Conservation (phyloP, 1,140 invertebrate species). For the Drosophila watanabei region DNA sequence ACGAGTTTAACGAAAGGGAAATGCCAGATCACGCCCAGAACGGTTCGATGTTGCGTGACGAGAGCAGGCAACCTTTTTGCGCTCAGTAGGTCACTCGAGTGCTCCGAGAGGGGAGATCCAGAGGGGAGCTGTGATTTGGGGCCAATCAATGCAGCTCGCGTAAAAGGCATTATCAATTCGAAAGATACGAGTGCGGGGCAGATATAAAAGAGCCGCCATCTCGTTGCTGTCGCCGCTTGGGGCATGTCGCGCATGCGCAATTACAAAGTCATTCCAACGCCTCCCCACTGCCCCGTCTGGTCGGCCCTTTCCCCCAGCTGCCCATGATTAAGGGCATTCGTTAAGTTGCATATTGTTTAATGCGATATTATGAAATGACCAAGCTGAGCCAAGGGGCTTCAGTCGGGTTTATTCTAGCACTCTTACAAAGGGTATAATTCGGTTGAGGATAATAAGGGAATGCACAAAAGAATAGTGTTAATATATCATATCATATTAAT, state of each 20-base stretch:
- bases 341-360: conserved; percentile 68
- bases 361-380: conserved; percentile 71
- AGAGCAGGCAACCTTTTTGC: conserved; percentile 40
- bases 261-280: conserved; percentile 60
- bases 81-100: conserved; percentile 51
- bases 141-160: conserved; percentile 66
- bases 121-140: conserved; percentile 12
- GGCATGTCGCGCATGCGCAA: conserved; percentile 80
- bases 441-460: neutral
- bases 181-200: conserved; percentile 31
- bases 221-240: conserved; percentile 43
- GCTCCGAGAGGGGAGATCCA: conserved; percentile 17
- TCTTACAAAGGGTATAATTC: neutral
- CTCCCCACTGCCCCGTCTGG: conserved; percentile 3
- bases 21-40: conserved; percentile 74
- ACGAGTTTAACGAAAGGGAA: conserved; percentile 64
- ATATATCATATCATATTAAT: neutral
- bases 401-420: conserved; percentile 16
- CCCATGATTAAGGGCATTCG: conserved; percentile 74
- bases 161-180: conserved; percentile 69
- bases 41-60: conserved; percentile 70
- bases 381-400: conserved; percentile 1
- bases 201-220: conserved; percentile 65
- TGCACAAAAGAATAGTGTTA: neutral
- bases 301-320: conserved; percentile 12